Base-by-base conservation (phyloP, 2,888 invertebrate species). In the Drosophila flavopinicola region DNA sequence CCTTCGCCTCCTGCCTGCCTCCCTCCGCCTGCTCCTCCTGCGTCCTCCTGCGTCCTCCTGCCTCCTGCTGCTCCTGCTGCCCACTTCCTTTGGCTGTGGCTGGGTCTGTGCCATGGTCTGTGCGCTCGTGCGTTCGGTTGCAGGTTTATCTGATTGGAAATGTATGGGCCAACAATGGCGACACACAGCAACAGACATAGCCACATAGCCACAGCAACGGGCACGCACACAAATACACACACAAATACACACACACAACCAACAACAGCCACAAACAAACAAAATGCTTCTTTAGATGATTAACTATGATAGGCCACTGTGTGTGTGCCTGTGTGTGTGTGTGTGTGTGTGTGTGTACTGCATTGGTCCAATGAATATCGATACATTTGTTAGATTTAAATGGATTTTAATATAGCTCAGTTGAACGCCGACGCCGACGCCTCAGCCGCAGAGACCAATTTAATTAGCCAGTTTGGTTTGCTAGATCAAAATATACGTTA, bases 281-380 rank as follows among this genome's bases (percentile, higher is more conserved):
- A 73, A 63, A 72, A 71, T 59, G 71, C 74, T 85, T 84, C 82
- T 86, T 86, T 83, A 86, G 87, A 83, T 83, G 83, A 83, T 83
- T 86, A 83, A 75, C 86, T 71, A 61, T 64, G 83, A 83, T 83
- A 86, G 74, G 70, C 49, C 11, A 70, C 63, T 60, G 77, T 44
- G 44, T 20, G 20, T 20, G 2, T 66, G 59, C 51, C 58, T n/a
- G n/a, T n/a, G n/a, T n/a, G n/a, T n/a, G n/a, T n/a, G n/a, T n/a
- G n/a, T n/a, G n/a, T n/a, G n/a, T n/a, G n/a, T n/a, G n/a, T n/a
- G n/a, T n/a, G n/a, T n/a, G n/a, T n/a, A 58, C 29, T 44, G 11
- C 39, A 66, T 49, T 56, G 39, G 44, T 59, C 39, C 71, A 73
- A 57, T 57, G 75, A 72, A 72, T 67, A 78, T 77, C 83, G 68